Conservation (phyloP, 2,797 vertebrate genomes). For the Falco concolor region DNA sequence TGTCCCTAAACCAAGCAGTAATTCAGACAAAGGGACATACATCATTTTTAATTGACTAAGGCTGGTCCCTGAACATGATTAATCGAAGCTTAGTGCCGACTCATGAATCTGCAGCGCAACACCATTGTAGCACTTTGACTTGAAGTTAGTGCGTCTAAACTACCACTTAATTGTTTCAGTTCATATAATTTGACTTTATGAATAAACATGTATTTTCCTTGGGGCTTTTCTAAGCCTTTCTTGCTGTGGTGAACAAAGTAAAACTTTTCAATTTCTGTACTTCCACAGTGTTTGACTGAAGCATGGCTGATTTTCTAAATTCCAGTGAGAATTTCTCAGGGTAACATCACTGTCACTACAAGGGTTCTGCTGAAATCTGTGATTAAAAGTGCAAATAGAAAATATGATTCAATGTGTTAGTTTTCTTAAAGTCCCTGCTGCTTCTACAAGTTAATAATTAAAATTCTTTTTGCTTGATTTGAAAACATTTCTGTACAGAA, state of each 20-base stretch:
- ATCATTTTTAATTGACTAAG: conserved; percentile 85
- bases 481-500: conserved; percentile 45
- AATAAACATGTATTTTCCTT: conserved; percentile 58
- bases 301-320: conserved; percentile 54
- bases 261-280: neutral
- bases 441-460: conserved; percentile 9
- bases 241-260: conserved; percentile 13
- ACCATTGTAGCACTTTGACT: conserved; percentile 34
- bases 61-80: conserved; percentile 68
- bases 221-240: conserved; percentile 40
- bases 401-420: conserved; percentile 12
- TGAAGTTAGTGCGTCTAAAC: conserved; percentile 66
- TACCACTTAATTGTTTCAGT: conserved; percentile 70
- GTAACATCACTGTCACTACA: conserved; percentile 35
- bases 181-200: conserved; percentile 63
- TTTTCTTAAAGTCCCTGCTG: conserved; percentile 18
- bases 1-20: conserved; percentile 65
- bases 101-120: conserved; percentile 71
- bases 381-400: conserved; percentile 51
- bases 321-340: conserved; percentile 26
- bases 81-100: conserved; percentile 73
- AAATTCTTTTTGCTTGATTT: conserved; percentile 4
- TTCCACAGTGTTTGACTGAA: conserved; percentile 40
- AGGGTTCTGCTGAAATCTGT: conserved; percentile 36
- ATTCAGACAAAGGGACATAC: conserved; percentile 76